Base-by-base conservation (phyloP, 2,113 vertebrate species). In the Rhodinocichla rosea region DNA sequence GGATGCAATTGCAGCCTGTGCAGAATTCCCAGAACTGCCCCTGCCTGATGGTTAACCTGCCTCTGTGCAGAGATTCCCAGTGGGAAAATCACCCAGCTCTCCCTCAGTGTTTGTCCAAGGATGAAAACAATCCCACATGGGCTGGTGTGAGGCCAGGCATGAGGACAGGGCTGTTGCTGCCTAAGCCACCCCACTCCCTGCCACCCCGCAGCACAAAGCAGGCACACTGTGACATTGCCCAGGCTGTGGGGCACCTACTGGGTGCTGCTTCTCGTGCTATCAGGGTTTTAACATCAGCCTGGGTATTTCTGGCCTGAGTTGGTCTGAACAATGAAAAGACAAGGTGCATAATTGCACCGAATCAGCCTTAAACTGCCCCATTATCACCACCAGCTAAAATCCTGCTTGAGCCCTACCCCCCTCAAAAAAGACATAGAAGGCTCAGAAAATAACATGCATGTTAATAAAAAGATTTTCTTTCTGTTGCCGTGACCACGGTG, bases 401-500 rank as follows among this genome's bases (percentile, higher is more conserved):
- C 26, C 32, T 75, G 24, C 52, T 60, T 55, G 37, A 93, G 33
- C 37, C 11, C 39, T 50, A 17, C 13, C 20, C 50, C n/a, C 30
- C n/a, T 47, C 22, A 24, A 44, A 57, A 80, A 44, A 73, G 28
- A 70, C 1, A 1, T 74, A 32, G 27, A 44, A 84, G 37, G 40
- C 63, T 90, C 37, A 80, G 55, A 83, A 86, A 93, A 57, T 79
- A 90, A 39, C 65, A 22, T 80, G 33, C 33, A 39, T 4, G 6
- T 62, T 88, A 33, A 30, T 4, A 74, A 70, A 65, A 73, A 71
- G 33, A 56, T 95, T 91, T 95, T 82, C 26, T 82, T 95, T 70
- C 73, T 85, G 91, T 97, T 97, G 63, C 84, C 93, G 95, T 97
- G 90, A 84, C 87, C 91, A 91, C 87, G 14, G 71, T 77, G 74